Conservation (phyloP, 2,113 vertebrate genomes). For the Spizaetus ornatus region DNA sequence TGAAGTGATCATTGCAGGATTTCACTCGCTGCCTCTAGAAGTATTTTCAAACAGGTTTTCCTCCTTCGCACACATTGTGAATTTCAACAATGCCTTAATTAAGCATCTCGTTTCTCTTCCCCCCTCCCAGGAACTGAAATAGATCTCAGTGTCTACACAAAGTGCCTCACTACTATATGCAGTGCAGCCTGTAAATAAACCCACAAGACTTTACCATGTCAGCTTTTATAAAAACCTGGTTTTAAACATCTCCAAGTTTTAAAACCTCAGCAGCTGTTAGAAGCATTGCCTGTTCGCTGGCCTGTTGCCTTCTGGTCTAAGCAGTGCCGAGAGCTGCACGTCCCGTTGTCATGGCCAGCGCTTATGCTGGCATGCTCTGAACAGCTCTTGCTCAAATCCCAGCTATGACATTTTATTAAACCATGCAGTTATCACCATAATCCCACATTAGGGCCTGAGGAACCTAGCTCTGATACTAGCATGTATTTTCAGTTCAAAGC, state of each 20-base stretch:
- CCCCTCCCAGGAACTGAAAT: background rate
- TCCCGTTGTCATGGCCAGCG: background rate
- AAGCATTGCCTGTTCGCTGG: background rate
- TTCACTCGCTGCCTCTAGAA: background rate
- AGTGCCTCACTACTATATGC: background rate
- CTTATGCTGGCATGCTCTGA: background rate
- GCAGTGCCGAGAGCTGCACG: background rate
- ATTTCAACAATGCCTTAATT: background rate
- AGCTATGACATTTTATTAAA: constrained; percentile 7
- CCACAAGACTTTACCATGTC: background rate
- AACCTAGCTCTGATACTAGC: background rate
- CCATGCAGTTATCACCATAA: background rate
- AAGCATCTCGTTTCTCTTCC: background rate
- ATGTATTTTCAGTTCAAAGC: background rate
- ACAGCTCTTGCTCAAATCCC: constrained; percentile 5
- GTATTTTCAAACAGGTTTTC: background rate
- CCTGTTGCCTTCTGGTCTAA: background rate
- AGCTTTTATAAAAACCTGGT: background rate
- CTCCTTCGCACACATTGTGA: background rate
- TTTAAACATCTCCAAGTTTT: background rate
- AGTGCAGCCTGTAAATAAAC: background rate
- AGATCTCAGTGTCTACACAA: background rate
- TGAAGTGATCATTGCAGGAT: background rate
- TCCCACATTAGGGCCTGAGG: background rate
- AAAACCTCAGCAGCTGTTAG: background rate